These are phyloP conservation scores for Atopsyche davidsoni DNA, from an alignment of 1,140 invertebrate genomes.

Conservation along the genomic window DNA sequence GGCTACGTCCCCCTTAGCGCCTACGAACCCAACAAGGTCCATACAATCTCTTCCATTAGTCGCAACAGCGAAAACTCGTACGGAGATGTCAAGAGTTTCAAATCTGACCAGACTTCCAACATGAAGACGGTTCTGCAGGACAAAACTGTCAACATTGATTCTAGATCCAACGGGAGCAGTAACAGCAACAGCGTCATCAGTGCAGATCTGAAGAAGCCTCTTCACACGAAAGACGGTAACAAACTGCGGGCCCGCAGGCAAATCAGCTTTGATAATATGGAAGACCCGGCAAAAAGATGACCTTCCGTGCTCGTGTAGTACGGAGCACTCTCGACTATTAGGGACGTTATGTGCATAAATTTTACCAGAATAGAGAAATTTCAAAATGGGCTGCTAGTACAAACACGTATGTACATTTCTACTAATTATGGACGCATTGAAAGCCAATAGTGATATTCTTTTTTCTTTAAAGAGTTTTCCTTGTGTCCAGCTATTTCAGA, in stretches of 20 bases:
- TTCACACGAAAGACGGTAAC: slow-evolving; percentile 40
- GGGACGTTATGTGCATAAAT: too few species aligned
- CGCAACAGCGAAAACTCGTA: slow-evolving; percentile 44
- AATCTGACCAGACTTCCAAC: slow-evolving; percentile 35
- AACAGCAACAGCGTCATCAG: slow-evolving; percentile 38
- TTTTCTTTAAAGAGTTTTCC: too few species aligned
- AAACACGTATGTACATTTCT: too few species aligned
- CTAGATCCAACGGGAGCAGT: slow-evolving; percentile 38
- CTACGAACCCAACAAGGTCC: slow-evolving; percentile 35
- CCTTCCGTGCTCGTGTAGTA: too few species aligned
- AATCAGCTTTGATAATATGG: slow-evolving; percentile 45
- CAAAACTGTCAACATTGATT: slow-evolving; percentile 45
- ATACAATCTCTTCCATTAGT: slow-evolving; percentile 31
- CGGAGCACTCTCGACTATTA: too few species aligned
- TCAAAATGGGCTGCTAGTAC: too few species aligned
- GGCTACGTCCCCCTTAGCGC: slow-evolving; percentile 43
- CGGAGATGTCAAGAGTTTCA: slow-evolving; percentile 27
- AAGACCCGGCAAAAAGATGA: slow-evolving; percentile 43
- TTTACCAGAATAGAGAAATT: too few species aligned
- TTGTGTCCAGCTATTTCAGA: too few species aligned
- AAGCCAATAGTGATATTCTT: too few species aligned
- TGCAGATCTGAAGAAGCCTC: slow-evolving; percentile 27
- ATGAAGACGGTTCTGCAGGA: slow-evolving; percentile 46
- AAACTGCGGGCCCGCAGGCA: slow-evolving; percentile 43
- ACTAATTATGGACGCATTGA: too few species aligned